A percentile compares a stretch with the other conserved stretches of the same genome.
Evolutionary conservation across 2,113 vertebrate genomes (phyloP).

Genomic region (Ochotona princeps): DNA sequence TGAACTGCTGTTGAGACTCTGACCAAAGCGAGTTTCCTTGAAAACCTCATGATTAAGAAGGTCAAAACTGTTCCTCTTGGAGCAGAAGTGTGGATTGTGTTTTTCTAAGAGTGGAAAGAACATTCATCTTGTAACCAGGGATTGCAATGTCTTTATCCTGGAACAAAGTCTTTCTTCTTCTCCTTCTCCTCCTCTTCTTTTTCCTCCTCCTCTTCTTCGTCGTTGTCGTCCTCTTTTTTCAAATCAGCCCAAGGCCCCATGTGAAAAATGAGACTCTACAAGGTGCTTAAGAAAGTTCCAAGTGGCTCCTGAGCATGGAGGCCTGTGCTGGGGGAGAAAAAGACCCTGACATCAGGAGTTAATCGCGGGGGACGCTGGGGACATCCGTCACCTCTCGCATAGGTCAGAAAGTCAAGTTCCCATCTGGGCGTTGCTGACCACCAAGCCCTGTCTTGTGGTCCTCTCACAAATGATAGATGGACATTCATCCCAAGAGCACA

Average conservation of each 20-base stretch:
- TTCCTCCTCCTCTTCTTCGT: too few relatives aligned
- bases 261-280: slow-evolving; percentile 78
- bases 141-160: slow-evolving; percentile 50
- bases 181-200: slow-evolving; percentile 10
- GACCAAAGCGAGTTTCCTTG: not conserved
- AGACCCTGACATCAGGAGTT: slow-evolving; percentile 51
- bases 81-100: slow-evolving; percentile 24
- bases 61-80: slow-evolving; percentile 52
- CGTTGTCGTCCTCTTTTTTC: too few relatives aligned
- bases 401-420: slow-evolving; percentile 79
- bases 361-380: slow-evolving; percentile 59
- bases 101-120: slow-evolving; percentile 68
- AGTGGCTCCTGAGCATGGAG: slow-evolving; percentile 60
- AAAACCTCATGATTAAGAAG: slow-evolving; percentile 10
- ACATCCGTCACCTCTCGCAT: slow-evolving; percentile 65
- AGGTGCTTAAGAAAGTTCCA: slow-evolving; percentile 84
- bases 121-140: slow-evolving; percentile 60
- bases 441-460: slow-evolving; percentile 66
- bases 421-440: slow-evolving; percentile 72
- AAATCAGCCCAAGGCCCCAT: slow-evolving; percentile 30
- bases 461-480: slow-evolving; percentile 73
- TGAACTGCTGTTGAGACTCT: slow-evolving; percentile 65
- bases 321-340: too few relatives aligned
- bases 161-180: slow-evolving; percentile 63
- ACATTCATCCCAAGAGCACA: slow-evolving; percentile 62